Base-by-base conservation (phyloP, 2,113 vertebrate genomes). In the Poeciliopsis retropinna region DNA sequence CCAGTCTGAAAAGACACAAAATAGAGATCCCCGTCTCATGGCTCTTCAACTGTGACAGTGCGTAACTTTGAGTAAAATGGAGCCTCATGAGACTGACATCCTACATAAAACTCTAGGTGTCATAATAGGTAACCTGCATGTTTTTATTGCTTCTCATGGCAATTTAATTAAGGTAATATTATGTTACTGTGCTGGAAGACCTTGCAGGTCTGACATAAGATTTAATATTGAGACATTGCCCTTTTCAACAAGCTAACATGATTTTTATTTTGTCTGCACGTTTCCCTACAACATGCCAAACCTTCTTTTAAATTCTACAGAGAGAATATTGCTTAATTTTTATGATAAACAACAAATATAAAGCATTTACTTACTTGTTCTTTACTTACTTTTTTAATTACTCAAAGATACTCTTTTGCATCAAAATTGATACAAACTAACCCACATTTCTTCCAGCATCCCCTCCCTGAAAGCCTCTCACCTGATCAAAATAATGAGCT, bases 141-240 rank as follows among this genome's bases (percentile, higher is more conserved):
- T 22, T 47, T 8, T 76, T 32, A 39, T 61, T 75, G 67, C 27
- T 70, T 72, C 77, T 39, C 64, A 72, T 72, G 31, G 57, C 25
- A 70, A 72, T 65, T 32, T 27, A 44, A 73, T 76, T 62, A 54
- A 75, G 22, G 25, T 77, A 66, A 32, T 51, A 72, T 60, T 69
- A 39, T 30, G 67, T 64, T 32, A 61, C 57, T 67, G 54, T n/a
- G 44, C 29, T 15, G 31, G 51, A 64, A 47, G 47, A 63, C 66
- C 19, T 14, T 70, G 13, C 71, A 51, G 12, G 0, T 51, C 54
- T 72, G 62, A 73, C 47, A 60, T 29, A 75, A 28, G 62, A 69
- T 62, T 69, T 73, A 57, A 69, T 72, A 28, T 12, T 30, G 63
- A 54, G 19, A 29, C 60, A n/a, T 39, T 31, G 29, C 44, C 3